Conservation (phyloP, 1,140 invertebrate genomes). For the Dinoponera quadriceps region DNA sequence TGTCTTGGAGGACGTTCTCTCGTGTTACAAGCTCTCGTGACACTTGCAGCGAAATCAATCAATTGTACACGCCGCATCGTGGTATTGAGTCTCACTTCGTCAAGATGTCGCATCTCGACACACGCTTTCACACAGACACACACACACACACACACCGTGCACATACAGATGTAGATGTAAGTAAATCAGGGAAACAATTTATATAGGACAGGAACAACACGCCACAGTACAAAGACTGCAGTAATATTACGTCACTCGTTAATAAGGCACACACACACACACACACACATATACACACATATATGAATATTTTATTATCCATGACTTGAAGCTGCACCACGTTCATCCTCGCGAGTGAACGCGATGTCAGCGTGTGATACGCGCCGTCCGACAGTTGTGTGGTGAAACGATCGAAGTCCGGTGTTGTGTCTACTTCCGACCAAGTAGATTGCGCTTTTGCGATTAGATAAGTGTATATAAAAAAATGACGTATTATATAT, state of each 20-base stretch:
- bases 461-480: constrained; percentile 46
- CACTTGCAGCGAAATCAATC: too few relatives aligned
- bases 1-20: background rate
- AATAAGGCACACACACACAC: constrained; percentile 42
- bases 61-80: background rate
- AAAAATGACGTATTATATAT: constrained; percentile 37
- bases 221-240: constrained; percentile 45
- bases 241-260: constrained; percentile 34
- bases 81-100: constrained; percentile 1
- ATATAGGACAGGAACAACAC: background rate
- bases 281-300: too few relatives aligned
- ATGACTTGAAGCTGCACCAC: constrained; percentile 43
- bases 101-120: background rate
- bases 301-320: constrained; percentile 44
- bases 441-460: background rate
- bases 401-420: constrained; percentile 3
- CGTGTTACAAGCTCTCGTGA: too few relatives aligned
- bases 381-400: constrained; percentile 25
- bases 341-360: constrained; percentile 13
- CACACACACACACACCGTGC: too few relatives aligned
- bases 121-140: too few relatives aligned
- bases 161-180: background rate
- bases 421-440: constrained; percentile 4
- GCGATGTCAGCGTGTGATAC: constrained; percentile 53
- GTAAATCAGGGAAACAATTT: constrained; percentile 12